Base-by-base conservation (phyloP, 2,888 invertebrate species). In the Spialia ferax region DNA sequence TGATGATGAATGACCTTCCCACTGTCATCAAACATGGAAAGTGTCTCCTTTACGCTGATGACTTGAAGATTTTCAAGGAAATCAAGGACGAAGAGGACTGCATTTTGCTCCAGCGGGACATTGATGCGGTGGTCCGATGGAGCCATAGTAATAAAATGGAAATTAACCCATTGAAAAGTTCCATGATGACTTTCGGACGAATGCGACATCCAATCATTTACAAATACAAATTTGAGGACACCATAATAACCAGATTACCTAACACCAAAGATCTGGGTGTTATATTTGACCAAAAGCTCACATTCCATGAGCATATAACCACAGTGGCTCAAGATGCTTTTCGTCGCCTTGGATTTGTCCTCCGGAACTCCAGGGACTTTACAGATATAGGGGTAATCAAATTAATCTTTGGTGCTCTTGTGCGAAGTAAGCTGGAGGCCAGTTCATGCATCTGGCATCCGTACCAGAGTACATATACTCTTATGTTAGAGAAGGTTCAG, bases 31-130 rank as follows among this genome's bases (percentile, higher is more conserved):
- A 35, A 8, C 4, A 57, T 59, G n/a, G 63, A 8, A 35, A 29
- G 22, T 69, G 71, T 38, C 56, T 71, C 32, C 59, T 71, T 1
- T 71, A 63, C 22, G 69, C 71, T 0, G 71, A 72, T 32, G 70
- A 72, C 45, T 57, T 71, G 13, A 71, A 71, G n/a, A 11, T 68
- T 0, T 66, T 35, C 11, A 13, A 54, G 15, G 42, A 13, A 13
- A 59, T 69, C 11, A 7, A 32, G 26, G 29, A 20, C 1, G 26
- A 45, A 13, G 56, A 26, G 15, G 64, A 64, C 55, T 45, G 35
- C 15, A 1, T 15, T 23, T 18, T 32, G 5, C 35, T 64, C 5
- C 64, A 64, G 10, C 38, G 11, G 13, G 55, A 64, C 48, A 54
- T 66, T 10, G 42, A 52, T 22, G 42, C 48, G n/a, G 55, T 67